Base-by-base conservation (phyloP, 2,797 vertebrate genomes). In the Fundulus diaphanus region DNA sequence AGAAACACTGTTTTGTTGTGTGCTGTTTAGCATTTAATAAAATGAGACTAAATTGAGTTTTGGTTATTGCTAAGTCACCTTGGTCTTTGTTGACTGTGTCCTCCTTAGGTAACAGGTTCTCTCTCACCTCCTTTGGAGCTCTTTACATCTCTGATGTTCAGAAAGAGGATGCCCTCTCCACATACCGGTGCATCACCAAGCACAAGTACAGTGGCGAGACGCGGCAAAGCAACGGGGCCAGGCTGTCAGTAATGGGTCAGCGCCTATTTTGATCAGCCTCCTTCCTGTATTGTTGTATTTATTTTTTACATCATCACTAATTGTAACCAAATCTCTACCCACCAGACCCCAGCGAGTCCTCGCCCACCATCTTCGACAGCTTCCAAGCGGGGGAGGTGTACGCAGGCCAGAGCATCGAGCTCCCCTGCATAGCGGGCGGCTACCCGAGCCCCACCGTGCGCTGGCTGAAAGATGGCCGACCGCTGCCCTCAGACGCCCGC, bases 91-190 rank as follows among this genome's bases (percentile, higher is more conserved):
- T 33, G 20, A 66, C 70, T 83, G 70, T 88, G 83, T 85, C 54
- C 40, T 46, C 70, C 48, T 85, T 94, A 99, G 98, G 97, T 94
- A 98, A 98, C 94, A 96, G 98, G 92, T 99, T 99, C 95, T 97
- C 95, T 87, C 96, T 99, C 94, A 98, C 98, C 78, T 96, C 95
- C 84, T 97, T 96, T 0, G 98, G 98, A 78, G 97, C 97, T 85
- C 96, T 99, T 89, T 99, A 99, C 96, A 99, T 99, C 96, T 96
- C 97, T 2, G 98, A 99, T 67, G 97, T 99, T 88, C 98, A 99
- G 96, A 99, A 99, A 94, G 98, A 99, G 94, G 98, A 99, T 3
- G 98, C 97, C 82, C 97, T 99, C 81, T 99, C 98, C 84, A 99
- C 98, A 81, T 99, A 99, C 92, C 96, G 98, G 89, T 99, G 98